A percentile compares a stretch with the other conserved stretches of the same genome.
These are phyloP conservation scores for Cryptus viduatorius DNA, from an alignment of 2,888 invertebrate species.

Conservation along the genomic window DNA sequence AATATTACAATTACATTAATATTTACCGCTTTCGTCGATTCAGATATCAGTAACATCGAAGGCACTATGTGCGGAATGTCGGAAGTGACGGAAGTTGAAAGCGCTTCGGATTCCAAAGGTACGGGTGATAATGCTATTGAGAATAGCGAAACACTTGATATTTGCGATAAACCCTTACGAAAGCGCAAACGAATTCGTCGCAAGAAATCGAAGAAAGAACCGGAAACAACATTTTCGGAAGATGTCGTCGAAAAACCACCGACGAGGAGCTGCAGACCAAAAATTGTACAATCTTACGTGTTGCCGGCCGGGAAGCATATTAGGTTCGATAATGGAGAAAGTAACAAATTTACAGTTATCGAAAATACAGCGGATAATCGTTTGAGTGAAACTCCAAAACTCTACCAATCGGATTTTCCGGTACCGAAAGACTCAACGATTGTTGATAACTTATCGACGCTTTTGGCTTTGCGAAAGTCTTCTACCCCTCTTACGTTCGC, in stretches of 20 bases:
- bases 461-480: constrained; percentile 44
- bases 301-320: constrained; percentile 49
- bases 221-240: constrained; percentile 49
- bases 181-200: constrained; percentile 67
- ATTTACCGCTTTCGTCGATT: background rate
- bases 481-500: constrained; percentile 43
- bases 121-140: constrained; percentile 4
- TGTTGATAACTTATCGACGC: constrained; percentile 24
- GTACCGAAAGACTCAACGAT: background rate
- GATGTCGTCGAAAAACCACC: background rate
- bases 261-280: constrained; percentile 48
- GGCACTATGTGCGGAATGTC: constrained; percentile 52
- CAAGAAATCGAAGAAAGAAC: constrained; percentile 66
- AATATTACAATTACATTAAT: background rate
- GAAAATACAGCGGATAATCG: background rate
- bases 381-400: background rate
- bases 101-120: constrained; percentile 24
- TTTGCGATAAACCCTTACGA: background rate
- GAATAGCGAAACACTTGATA: constrained; percentile 21
- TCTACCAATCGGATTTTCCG: background rate
- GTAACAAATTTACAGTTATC: background rate
- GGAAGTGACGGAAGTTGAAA: constrained; percentile 58
- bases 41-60: constrained; percentile 46
- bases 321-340: constrained; percentile 40
- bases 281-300: constrained; percentile 40